These are phyloP conservation scores for Engystomops pustulosus DNA, from an alignment of 2,113 vertebrate genomes.

Conservation along the genomic window DNA sequence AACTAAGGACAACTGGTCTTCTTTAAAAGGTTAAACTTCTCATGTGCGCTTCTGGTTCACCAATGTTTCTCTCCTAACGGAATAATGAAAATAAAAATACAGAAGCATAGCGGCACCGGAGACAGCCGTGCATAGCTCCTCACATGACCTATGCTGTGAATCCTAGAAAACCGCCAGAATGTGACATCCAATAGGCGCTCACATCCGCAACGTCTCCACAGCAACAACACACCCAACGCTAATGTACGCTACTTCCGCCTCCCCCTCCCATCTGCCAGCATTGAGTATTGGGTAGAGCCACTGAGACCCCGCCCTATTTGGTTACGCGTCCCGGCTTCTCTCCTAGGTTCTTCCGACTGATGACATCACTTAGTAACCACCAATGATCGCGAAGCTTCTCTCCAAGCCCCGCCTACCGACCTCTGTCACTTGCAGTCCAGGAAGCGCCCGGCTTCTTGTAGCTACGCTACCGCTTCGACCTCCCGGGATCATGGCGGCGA, in stretches of 20 bases:
- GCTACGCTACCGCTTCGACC: neutral
- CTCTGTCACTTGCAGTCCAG: conserved; percentile 48
- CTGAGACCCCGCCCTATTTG: neutral
- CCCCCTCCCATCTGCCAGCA: no score
- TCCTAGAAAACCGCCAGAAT: neutral
- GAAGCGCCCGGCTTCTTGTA: conserved; percentile 43
- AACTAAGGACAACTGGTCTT: no score
- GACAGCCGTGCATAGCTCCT: no score
- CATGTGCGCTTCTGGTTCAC: no score
- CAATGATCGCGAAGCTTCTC: conserved; percentile 9
- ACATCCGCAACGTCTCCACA: neutral
- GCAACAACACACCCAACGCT: conserved; percentile 44
- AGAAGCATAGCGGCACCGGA: no score
- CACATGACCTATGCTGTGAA: no score
- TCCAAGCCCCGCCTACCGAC: neutral
- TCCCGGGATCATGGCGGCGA: conserved; percentile 72
- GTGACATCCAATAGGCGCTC: neutral
- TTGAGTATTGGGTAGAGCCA: neutral
- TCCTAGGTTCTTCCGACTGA: neutral
- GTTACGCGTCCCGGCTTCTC: neutral
- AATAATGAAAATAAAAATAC: no score
- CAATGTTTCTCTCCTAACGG: no score
- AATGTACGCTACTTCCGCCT: neutral
- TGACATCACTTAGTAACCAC: conserved; percentile 7
- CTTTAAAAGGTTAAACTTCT: no score